phyloP scores from a whole-genome alignment of 2,888 invertebrate species.

The Chymomyza amoena region DNA sequence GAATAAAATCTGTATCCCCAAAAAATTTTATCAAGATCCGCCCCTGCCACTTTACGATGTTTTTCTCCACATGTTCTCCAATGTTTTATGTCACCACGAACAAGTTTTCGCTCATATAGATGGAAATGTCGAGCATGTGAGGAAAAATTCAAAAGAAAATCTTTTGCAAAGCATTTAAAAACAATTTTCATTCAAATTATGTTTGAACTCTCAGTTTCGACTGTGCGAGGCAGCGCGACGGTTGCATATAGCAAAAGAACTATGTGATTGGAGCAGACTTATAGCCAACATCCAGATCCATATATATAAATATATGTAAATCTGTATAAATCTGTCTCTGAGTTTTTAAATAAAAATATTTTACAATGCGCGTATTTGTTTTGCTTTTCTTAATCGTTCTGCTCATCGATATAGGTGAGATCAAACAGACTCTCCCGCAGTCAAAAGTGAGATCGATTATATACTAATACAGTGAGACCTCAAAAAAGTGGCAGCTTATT shows the following conservation, averaged over 20 bases:
- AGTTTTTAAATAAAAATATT: neutral
- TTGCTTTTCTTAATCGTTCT: constrained; percentile 47
- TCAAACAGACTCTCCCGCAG: neutral
- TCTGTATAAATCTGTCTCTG: neutral
- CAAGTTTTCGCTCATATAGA: neutral
- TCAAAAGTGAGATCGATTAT: neutral
- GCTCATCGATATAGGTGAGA: constrained; percentile 12
- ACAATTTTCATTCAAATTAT: constrained; percentile 45
- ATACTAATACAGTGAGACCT: neutral
- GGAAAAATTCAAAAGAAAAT: neutral
- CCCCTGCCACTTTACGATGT: neutral
- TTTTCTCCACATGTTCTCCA: neutral
- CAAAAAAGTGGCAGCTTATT: neutral
- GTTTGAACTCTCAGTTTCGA: constrained; percentile 55
- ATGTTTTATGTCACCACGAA: constrained; percentile 5
- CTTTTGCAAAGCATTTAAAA: neutral
- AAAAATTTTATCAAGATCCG: no score
- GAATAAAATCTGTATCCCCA: no score
- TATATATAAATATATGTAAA: neutral
- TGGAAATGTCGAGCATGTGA: constrained; percentile 1
- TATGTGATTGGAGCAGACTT: neutral
- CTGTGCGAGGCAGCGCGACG: constrained; percentile 58
- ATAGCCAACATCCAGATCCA: neutral
- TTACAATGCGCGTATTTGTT: constrained; percentile 40
- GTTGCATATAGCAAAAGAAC: constrained; percentile 22